A percentile compares a stretch with the other conserved stretches of the same genome.
Evolutionary conservation across 2,797 vertebrate genomes (phyloP).

Genomic region (Mormyrus proboscirostris): DNA sequence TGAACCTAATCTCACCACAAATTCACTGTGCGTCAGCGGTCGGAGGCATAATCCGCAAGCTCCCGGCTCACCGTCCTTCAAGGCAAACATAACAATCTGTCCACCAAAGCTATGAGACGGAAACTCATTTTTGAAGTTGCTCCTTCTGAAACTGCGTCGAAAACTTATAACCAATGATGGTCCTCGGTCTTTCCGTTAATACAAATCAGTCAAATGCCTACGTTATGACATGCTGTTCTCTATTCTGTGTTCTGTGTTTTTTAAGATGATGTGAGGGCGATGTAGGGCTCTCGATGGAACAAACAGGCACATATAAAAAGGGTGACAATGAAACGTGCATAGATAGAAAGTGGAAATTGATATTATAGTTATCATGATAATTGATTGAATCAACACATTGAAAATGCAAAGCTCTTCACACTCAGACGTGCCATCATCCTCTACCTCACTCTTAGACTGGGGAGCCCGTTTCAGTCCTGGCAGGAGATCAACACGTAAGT

Average conservation of each 20-base stretch:
- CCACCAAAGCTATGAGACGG: not conserved
- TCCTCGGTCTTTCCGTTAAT: not conserved
- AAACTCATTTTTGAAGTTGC: not conserved
- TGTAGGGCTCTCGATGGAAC: too few species aligned
- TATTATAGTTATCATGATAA: too few species aligned
- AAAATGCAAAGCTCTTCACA: too few species aligned
- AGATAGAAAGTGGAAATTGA: too few species aligned
- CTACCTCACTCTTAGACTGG: too few species aligned
- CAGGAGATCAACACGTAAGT: too few species aligned
- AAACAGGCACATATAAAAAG: too few species aligned
- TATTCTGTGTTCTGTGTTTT: not conserved
- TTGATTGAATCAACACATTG: too few species aligned
- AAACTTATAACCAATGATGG: not conserved
- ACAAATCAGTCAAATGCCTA: not conserved
- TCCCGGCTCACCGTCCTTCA: not conserved
- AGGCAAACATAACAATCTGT: constrained; percentile 2
- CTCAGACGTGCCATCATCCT: too few species aligned
- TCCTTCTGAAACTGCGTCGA: not conserved
- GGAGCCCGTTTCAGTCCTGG: too few species aligned
- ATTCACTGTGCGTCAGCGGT: not conserved
- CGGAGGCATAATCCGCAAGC: not conserved
- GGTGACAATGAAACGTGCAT: too few species aligned
- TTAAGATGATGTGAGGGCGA: too few species aligned
- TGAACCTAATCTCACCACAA: not conserved
- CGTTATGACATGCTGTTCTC: not conserved